A percentile compares a stretch with the other conserved stretches of the same genome.
phyloP scores from a whole-genome alignment of 2,113 vertebrate species.

The Coptodon rendalli region DNA sequence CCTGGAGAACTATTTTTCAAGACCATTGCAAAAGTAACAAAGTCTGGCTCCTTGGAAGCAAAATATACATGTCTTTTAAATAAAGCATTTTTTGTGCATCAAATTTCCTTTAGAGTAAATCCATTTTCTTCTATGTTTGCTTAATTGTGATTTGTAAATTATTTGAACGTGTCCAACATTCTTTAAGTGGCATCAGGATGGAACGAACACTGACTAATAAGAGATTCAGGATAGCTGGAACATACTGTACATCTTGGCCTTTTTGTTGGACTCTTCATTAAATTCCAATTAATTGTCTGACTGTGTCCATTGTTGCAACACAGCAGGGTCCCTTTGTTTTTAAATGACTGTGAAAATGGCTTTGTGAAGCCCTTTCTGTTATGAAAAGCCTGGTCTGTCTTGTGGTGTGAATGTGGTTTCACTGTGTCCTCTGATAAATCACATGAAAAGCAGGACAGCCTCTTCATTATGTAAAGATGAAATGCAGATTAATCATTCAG shows the following conservation, averaged over 20 bases:
- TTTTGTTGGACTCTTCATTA: not conserved
- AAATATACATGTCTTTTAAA: not conserved
- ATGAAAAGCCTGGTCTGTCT: not conserved
- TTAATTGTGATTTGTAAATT: not conserved
- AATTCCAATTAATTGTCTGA: not conserved
- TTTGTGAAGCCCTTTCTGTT: not conserved
- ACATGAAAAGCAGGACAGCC: constrained; percentile 17
- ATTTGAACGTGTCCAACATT: not conserved
- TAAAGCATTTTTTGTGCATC: not conserved
- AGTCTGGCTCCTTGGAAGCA: not conserved
- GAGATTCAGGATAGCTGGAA: not conserved
- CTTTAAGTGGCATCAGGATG: not conserved
- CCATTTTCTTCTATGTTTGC: not conserved
- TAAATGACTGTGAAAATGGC: not conserved
- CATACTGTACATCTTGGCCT: not conserved
- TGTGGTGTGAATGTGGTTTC: constrained; percentile 26
- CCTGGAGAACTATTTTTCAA: not conserved
- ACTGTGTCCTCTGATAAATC: constrained; percentile 16
- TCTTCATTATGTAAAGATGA: constrained; percentile 12
- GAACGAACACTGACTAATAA: not conserved
- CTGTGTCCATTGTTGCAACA: not conserved
- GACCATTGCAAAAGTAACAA: not conserved
- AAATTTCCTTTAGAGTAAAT: not conserved
- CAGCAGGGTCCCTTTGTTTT: not conserved
- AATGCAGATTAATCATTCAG: not conserved